These are phyloP conservation scores for Spilosoma lubricipeda DNA, from an alignment of 2,888 invertebrate species.

Conservation along the genomic window DNA sequence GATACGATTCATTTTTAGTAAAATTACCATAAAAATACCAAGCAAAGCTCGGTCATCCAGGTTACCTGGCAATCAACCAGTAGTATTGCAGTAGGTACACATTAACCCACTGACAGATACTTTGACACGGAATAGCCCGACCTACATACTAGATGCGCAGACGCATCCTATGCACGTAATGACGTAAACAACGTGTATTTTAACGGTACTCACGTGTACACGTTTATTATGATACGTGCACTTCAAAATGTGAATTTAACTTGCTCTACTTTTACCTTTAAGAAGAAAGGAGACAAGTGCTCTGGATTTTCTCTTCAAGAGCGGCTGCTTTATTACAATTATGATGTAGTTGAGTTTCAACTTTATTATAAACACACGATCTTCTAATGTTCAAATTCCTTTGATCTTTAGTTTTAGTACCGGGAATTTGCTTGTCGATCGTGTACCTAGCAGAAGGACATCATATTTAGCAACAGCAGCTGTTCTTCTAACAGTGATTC, in stretches of 20 bases:
- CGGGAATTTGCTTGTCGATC: background rate
- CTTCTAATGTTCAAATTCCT: background rate
- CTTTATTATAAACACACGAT: constrained; percentile 3
- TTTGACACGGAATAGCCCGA: constrained; percentile 47
- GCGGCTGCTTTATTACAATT: constrained; percentile 12
- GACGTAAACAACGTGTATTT: constrained; percentile 61
- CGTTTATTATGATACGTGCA: constrained; percentile 31
- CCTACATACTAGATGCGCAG: constrained; percentile 51
- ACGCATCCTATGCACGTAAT: constrained; percentile 47
- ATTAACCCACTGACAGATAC: constrained; percentile 61
- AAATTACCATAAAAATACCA: too few relatives aligned
- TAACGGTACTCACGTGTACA: constrained; percentile 36
- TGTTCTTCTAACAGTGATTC: background rate
- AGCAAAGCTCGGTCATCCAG: too few relatives aligned
- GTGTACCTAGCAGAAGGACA: background rate
- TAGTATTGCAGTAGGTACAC: constrained; percentile 38
- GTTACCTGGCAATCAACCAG: constrained; percentile 58
- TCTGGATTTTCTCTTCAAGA: constrained; percentile 18
- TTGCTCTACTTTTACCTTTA: constrained; percentile 16
- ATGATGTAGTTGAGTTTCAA: background rate
- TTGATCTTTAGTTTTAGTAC: constrained; percentile 13
- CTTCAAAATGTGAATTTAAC: constrained; percentile 20
- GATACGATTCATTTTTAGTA: too few relatives aligned
- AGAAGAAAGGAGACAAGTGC: constrained; percentile 14
- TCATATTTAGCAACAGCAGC: background rate